These are phyloP conservation scores for Caenorhabditis sp. DNA, from an alignment of 2,888 invertebrate genomes.

Conservation along the genomic window DNA sequence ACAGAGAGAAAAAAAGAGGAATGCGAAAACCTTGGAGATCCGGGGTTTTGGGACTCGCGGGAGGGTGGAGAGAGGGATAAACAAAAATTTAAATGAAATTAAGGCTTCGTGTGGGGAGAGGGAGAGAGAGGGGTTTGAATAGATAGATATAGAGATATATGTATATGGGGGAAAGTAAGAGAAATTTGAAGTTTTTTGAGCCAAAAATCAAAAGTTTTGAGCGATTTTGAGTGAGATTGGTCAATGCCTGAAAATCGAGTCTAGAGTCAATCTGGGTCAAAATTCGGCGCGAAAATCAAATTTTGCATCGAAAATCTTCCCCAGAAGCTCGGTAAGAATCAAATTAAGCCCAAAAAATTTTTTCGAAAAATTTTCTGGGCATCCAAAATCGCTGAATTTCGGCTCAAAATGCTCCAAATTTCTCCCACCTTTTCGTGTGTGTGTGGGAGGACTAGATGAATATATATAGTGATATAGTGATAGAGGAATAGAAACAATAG, in stretches of 20 bases:
- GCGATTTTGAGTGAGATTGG: too few species aligned
- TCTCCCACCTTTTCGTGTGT: not conserved
- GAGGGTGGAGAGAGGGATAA: not conserved
- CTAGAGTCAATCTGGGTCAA: too few species aligned
- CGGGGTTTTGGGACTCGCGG: constrained; percentile 52
- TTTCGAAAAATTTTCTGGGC: too few species aligned
- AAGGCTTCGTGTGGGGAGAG: constrained; percentile 47
- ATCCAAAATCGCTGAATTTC: not conserved
- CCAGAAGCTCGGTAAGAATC: too few species aligned
- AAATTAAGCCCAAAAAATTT: too few species aligned
- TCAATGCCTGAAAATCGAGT: not conserved
- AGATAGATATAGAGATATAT: not conserved
- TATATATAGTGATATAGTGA: not conserved
- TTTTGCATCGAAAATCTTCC: too few species aligned
- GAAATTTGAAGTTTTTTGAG: not conserved
- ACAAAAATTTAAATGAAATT: constrained; percentile 54
- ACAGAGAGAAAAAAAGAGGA: too few species aligned
- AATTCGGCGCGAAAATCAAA: too few species aligned
- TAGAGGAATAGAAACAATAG: not conserved
- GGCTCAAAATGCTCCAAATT: not conserved
- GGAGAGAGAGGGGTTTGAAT: too few species aligned
- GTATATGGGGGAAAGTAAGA: not conserved
- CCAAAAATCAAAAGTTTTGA: not conserved
- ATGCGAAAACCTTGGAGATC: constrained; percentile 63
- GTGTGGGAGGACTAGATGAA: not conserved